These are phyloP conservation scores for Sapajus apella DNA, from an alignment of 2,113 vertebrate species.

Conservation along the genomic window DNA sequence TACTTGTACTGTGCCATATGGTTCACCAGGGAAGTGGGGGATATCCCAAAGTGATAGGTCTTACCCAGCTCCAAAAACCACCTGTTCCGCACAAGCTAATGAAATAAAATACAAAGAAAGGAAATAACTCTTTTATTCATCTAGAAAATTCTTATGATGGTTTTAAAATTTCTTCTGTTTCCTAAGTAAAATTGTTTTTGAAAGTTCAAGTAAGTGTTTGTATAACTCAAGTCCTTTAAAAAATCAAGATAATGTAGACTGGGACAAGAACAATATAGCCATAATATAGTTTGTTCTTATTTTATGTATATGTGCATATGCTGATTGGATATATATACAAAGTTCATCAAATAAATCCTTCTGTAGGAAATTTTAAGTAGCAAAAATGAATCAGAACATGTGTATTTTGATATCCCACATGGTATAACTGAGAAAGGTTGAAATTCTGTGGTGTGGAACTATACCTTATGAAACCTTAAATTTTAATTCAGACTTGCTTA, in stretches of 20 bases:
- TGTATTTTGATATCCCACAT: not conserved
- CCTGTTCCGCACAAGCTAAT: no score
- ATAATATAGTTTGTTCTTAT: not conserved
- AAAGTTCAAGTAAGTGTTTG: not conserved
- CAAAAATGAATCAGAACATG: not conserved
- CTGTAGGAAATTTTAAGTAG: not conserved
- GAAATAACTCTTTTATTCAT: not conserved
- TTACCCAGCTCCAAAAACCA: no score
- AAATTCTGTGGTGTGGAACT: not conserved
- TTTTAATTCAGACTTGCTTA: not conserved
- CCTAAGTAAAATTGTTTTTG: constrained; percentile 14
- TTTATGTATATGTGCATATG: not conserved
- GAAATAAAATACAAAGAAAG: no score
- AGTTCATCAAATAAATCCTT: not conserved
- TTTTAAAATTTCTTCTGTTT: not conserved
- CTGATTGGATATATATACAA: not conserved
- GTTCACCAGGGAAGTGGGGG: no score
- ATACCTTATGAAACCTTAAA: not conserved
- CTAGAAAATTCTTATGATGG: not conserved
- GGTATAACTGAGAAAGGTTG: not conserved
- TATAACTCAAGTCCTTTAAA: not conserved
- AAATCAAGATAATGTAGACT: not conserved
- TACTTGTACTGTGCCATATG: no score
- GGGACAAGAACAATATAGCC: not conserved
- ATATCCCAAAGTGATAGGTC: no score